A percentile compares a stretch with the other conserved stretches of the same genome.
Evolutionary conservation across 2,113 vertebrate species (phyloP).

Genomic region (Cololabis saira): DNA sequence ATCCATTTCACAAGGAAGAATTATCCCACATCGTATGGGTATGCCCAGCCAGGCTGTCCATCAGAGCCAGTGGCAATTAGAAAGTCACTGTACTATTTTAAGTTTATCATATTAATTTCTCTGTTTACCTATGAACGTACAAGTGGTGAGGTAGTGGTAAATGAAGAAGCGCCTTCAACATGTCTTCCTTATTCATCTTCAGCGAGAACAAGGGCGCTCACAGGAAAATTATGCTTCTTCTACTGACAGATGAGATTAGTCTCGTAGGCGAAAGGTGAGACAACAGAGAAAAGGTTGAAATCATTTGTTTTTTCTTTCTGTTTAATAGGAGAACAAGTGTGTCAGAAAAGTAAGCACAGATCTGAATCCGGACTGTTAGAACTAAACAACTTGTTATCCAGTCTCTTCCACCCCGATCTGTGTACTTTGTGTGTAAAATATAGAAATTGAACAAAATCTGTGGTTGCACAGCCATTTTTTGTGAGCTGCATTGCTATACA

Average conservation of each 20-base stretch:
- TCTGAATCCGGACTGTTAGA: neutral
- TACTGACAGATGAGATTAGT: conserved; percentile 17
- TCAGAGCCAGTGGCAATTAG: no score
- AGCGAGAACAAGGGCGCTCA: conserved; percentile 2
- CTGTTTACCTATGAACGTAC: no score
- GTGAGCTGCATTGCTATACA: no score
- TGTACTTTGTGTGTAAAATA: no score
- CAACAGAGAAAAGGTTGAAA: neutral
- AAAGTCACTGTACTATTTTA: no score
- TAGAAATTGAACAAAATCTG: no score
- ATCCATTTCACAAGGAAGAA: no score
- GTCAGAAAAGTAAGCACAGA: neutral
- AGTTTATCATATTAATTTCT: no score
- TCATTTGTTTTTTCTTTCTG: neutral
- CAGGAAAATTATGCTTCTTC: neutral
- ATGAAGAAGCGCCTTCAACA: conserved; percentile 15
- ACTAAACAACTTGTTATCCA: conserved; percentile 1
- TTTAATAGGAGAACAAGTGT: neutral
- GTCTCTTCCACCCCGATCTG: no score
- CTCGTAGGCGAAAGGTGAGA: conserved; percentile 1
- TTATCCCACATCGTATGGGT: no score
- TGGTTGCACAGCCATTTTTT: no score
- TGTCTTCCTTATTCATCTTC: conserved; percentile 37
- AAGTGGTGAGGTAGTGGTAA: neutral
- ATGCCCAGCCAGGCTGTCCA: no score